These are phyloP conservation scores for Fulmarus glacialis DNA, from an alignment of 2,113 vertebrate genomes.

Conservation along the genomic window DNA sequence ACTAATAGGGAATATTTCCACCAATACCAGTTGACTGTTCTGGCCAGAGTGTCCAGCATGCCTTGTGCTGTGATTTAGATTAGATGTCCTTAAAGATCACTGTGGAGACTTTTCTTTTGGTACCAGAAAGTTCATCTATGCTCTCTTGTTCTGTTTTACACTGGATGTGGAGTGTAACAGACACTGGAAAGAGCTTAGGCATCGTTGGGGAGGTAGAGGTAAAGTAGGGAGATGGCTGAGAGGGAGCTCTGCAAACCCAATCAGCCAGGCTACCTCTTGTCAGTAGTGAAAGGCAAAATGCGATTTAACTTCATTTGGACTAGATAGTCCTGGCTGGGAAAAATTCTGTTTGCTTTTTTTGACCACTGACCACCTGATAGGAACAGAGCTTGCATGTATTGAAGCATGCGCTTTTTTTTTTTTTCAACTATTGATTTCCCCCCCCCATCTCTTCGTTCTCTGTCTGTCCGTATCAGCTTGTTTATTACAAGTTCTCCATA, in stretches of 20 bases:
- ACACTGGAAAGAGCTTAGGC: not conserved
- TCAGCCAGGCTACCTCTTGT: not conserved
- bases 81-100: not conserved
- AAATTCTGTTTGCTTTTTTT: not conserved
- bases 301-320: not conserved
- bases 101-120: not conserved
- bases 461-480: not conserved
- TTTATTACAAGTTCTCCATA: not conserved
- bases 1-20: not conserved
- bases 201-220: not conserved
- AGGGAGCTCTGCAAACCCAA: not conserved
- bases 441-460: not conserved
- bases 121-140: not conserved
- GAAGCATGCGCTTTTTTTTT: not conserved
- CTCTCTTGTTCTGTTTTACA: not conserved
- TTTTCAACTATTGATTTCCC: not conserved
- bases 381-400: not conserved
- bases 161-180: not conserved
- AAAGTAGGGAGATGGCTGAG: not conserved
- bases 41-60: not conserved
- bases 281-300: not conserved
- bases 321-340: not conserved
- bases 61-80: not conserved
- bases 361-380: not conserved
- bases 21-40: not conserved